Percentiles rank a stretch among this genome's conserved stretches.
Conservation (phyloP, 2,888 invertebrate species). For the Drosophila hamatofila region DNA sequence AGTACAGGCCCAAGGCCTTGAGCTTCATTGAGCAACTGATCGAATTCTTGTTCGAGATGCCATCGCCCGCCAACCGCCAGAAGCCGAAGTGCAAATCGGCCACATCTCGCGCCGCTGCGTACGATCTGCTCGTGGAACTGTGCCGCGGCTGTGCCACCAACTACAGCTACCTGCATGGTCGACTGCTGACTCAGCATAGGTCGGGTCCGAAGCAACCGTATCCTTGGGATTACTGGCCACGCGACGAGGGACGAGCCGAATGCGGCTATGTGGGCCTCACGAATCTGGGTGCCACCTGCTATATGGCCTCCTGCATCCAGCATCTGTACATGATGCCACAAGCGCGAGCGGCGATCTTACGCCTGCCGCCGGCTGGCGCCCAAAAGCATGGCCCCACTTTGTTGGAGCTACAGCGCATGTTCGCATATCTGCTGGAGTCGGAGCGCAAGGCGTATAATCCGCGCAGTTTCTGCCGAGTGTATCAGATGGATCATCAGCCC, state of each 20-base stretch:
- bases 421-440: constrained; percentile 96
- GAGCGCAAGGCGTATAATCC: constrained; percentile 98
- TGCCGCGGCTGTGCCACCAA: constrained; percentile 94
- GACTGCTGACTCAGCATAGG: constrained; percentile 94
- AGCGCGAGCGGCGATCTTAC: constrained; percentile 93
- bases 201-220: constrained; percentile 93
- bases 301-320: constrained; percentile 99
- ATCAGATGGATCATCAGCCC: constrained; percentile 98
- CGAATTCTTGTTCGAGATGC: constrained; percentile 95
- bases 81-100: constrained; percentile 97
- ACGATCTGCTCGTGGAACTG: constrained; percentile 95
- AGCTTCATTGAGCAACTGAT: constrained; percentile 88
- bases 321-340: constrained; percentile 99
- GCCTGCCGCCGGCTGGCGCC: constrained; percentile 90
- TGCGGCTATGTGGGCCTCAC: constrained; percentile 98
- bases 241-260: constrained; percentile 96
- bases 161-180: constrained; percentile 93
- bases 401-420: constrained; percentile 96
- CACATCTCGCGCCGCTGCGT: constrained; percentile 94
- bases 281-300: constrained; percentile 98
- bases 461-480: constrained; percentile 96
- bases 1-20: constrained; percentile 91
- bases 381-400: constrained; percentile 93
- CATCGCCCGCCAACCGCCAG: constrained; percentile 93
- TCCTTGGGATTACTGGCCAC: constrained; percentile 99